A percentile compares a stretch with the other conserved stretches of the same genome.
Conservation (phyloP, 2,113 vertebrate genomes). For the Istiophorus platypterus region DNA sequence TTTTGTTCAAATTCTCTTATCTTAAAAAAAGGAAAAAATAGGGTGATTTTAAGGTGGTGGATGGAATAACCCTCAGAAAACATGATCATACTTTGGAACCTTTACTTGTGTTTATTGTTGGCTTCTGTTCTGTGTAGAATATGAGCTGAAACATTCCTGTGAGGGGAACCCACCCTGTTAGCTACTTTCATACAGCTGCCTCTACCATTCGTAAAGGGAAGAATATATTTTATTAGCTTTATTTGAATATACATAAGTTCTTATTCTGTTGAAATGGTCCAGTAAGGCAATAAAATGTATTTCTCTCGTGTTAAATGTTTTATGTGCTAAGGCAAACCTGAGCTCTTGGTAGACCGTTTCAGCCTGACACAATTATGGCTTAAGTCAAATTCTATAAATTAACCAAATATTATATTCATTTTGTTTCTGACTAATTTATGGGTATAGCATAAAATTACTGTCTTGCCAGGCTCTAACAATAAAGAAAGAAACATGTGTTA, state of each 20-base stretch:
- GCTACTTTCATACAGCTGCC: no score
- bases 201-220: no score
- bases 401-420: neutral
- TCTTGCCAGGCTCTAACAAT: neutral
- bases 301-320: neutral
- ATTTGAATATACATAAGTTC: neutral
- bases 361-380: neutral
- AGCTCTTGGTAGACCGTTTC: neutral
- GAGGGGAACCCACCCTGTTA: neutral
- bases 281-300: neutral
- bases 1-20: neutral
- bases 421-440: neutral
- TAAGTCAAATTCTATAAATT: neutral
- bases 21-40: neutral
- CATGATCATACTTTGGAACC: no score
- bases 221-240: no score
- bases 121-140: no score
- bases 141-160: neutral
- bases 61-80: neutral
- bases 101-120: no score
- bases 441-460: neutral
- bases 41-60: no score
- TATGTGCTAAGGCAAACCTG: neutral
- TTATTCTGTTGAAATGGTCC: neutral
- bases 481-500: neutral